Evolutionary conservation across 2,113 vertebrate species (phyloP).

Genomic region (Petroica traversi): DNA sequence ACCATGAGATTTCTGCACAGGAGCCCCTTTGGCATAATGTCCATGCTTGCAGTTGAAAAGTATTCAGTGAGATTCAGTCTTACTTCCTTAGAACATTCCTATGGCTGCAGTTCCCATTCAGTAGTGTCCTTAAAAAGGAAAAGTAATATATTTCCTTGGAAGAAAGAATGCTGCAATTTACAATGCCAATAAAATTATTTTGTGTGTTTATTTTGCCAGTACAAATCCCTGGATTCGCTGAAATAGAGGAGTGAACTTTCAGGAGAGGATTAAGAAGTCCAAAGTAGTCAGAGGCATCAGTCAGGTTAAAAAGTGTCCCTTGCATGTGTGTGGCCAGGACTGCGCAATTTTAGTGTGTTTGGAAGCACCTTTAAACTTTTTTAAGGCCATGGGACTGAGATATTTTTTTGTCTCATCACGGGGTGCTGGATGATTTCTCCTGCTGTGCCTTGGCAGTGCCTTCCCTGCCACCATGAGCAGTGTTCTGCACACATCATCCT

Average conservation of each 20-base stretch:
- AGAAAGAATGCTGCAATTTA: neutral
- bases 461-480: neutral
- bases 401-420: fast-evolving
- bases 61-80: neutral
- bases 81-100: neutral
- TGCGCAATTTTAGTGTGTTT: neutral
- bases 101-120: neutral
- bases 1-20: neutral
- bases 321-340: neutral
- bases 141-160: neutral
- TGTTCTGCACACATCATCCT: neutral
- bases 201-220: neutral
- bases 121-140: neutral
- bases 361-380: neutral
- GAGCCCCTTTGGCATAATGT: neutral
- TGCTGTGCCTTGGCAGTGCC: no score
- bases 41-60: neutral
- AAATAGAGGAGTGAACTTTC: neutral
- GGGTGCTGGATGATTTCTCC: neutral
- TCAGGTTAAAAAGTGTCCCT: neutral
- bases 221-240: neutral
- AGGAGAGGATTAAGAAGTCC: neutral
- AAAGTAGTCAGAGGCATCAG: neutral
- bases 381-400: fast-evolving
- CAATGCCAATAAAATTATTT: neutral